These are phyloP conservation scores for Agrypnus murinus DNA, from an alignment of 2,888 invertebrate species.

Conservation along the genomic window DNA sequence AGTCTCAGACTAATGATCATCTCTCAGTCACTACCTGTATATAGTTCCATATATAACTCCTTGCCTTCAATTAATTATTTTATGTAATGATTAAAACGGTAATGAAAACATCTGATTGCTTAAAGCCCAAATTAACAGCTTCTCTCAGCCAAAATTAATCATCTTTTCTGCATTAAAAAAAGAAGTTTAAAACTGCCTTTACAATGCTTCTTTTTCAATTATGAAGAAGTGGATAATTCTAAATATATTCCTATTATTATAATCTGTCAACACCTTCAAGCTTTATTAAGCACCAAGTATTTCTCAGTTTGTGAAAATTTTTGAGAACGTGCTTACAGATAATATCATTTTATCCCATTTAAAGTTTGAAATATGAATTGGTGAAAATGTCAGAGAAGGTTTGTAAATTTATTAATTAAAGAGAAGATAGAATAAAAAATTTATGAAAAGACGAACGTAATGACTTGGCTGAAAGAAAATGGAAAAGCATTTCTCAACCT, in stretches of 20 bases:
- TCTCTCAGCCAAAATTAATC: no score
- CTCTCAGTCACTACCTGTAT: slow-evolving; percentile 30
- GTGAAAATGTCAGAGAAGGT: background rate
- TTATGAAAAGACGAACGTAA: no score
- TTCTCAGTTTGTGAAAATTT: slow-evolving; percentile 12
- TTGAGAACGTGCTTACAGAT: background rate
- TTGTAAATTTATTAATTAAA: no score
- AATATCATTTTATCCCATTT: slow-evolving; percentile 1
- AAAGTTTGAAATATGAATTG: slow-evolving; percentile 20
- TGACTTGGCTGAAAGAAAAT: no score
- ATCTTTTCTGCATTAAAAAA: no score
- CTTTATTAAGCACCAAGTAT: background rate
- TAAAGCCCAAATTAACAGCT: no score
- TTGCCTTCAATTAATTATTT: slow-evolving; percentile 14
- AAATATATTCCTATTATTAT: slow-evolving; percentile 3
- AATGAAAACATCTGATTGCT: no score
- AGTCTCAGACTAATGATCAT: slow-evolving; percentile 30
- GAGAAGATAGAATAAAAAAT: no score
- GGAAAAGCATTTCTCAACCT: no score
- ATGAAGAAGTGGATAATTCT: no score
- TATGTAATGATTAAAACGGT: background rate
- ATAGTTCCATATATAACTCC: slow-evolving; percentile 19
- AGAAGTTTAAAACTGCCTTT: no score
- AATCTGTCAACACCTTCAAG: slow-evolving; percentile 8
- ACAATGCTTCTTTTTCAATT: no score